Evolutionary conservation across 1,140 invertebrate species (phyloP).

Genomic region (Copidosoma floridanum): DNA sequence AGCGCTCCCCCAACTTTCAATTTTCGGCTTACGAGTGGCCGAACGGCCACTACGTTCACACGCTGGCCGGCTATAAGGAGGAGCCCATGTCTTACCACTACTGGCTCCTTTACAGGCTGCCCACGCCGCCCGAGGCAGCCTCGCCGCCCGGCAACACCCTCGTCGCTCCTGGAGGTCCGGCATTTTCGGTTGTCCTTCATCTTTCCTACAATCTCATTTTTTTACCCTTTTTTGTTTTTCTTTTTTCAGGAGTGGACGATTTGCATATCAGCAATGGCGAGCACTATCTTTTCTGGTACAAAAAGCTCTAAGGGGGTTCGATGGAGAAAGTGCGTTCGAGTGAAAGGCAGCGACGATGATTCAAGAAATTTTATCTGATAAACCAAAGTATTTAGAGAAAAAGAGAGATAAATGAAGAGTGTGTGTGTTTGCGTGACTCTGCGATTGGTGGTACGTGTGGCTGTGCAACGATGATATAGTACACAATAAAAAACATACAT

Average conservation of each 20-base stretch:
- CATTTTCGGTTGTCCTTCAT: no score
- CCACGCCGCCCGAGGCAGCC: slow-evolving; percentile 70
- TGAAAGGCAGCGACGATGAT: background rate
- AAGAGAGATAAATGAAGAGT: slow-evolving; percentile 2
- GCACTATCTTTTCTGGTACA: slow-evolving; percentile 87
- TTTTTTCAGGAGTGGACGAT: slow-evolving; percentile 74
- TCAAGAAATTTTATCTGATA: background rate
- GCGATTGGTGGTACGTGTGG: no score
- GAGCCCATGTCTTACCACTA: slow-evolving; percentile 85
- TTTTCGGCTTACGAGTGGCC: slow-evolving; percentile 84
- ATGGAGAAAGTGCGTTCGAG: slow-evolving; percentile 15
- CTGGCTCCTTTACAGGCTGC: slow-evolving; percentile 80
- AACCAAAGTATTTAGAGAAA: background rate
- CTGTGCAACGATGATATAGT: no score
- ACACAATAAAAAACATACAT: slow-evolving; percentile 7
- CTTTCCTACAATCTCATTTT: no score
- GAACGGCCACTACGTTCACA: slow-evolving; percentile 87
- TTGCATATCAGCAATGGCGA: slow-evolving; percentile 78
- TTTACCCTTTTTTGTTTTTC: no score
- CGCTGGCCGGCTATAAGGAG: slow-evolving; percentile 79
- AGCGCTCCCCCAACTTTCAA: slow-evolving; percentile 66
- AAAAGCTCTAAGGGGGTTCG: slow-evolving; percentile 70
- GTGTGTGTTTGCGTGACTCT: no score
- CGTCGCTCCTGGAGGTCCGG: slow-evolving; percentile 78
- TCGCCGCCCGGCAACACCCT: slow-evolving; percentile 79